Evolutionary conservation across 2,888 invertebrate genomes (phyloP).

Genomic region (Pheosia tremula): DNA sequence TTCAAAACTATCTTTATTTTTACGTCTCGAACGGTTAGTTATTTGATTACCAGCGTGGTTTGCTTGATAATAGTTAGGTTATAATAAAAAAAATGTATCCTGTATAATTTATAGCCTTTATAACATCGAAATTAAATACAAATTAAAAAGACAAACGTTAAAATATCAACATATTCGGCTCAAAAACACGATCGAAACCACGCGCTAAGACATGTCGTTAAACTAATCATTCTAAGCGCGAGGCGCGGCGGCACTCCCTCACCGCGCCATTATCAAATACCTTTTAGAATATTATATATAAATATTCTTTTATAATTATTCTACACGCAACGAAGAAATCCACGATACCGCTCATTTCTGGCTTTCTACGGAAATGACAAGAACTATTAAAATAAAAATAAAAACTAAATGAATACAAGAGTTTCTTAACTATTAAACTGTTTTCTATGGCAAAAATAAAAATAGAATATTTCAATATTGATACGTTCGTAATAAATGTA

Average conservation of each 20-base stretch:
- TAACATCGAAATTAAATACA: background rate
- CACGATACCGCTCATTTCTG: slow-evolving; percentile 19
- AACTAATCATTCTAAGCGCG: slow-evolving; percentile 45
- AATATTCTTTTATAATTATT: slow-evolving; percentile 36
- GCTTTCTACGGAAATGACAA: slow-evolving; percentile 33
- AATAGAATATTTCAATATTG: too few species aligned
- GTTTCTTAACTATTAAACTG: background rate
- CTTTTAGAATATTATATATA: slow-evolving; percentile 26
- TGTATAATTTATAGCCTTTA: background rate
- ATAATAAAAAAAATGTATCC: too few species aligned
- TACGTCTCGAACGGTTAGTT: too few species aligned
- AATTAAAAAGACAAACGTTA: background rate
- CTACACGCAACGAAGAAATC: slow-evolving; percentile 41
- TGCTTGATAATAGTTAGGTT: too few species aligned
- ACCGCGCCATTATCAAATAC: slow-evolving; percentile 40
- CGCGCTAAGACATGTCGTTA: slow-evolving; percentile 26
- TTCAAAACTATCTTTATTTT: too few species aligned
- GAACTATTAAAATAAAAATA: slow-evolving; percentile 14
- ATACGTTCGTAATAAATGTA: too few species aligned
- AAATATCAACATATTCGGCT: background rate
- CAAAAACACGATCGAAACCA: slow-evolving; percentile 10
- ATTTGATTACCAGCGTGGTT: too few species aligned
- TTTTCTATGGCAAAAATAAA: background rate
- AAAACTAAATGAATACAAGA: slow-evolving; percentile 11
- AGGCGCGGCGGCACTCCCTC: slow-evolving; percentile 50